phyloP scores from a whole-genome alignment of 2,888 invertebrate genomes.

The Catonia carolina region DNA sequence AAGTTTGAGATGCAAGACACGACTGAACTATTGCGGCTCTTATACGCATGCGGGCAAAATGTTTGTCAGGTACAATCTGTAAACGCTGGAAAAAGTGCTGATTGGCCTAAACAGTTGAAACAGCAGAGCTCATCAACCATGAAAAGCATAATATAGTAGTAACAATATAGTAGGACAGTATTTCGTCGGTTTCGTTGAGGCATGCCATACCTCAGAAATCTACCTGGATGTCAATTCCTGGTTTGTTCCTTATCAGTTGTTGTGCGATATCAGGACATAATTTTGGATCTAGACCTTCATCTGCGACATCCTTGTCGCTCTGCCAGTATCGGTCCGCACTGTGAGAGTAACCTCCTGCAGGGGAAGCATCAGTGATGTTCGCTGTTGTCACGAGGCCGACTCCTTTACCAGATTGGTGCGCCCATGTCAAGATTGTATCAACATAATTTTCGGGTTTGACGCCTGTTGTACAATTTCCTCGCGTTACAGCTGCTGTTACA shows the following conservation, averaged over 20 bases:
- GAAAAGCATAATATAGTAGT: no score
- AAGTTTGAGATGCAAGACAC: no score
- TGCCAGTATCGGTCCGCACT: conserved; percentile 67
- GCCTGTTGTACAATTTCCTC: conserved; percentile 59
- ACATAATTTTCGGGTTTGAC: conserved; percentile 51
- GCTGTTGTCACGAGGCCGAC: conserved; percentile 44
- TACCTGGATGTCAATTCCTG: conserved; percentile 63
- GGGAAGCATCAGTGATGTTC: conserved; percentile 68
- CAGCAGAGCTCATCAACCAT: no score
- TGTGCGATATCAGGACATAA: conserved; percentile 63
- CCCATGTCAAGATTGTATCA: conserved; percentile 62
- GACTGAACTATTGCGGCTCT: no score
- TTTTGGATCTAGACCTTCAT: conserved; percentile 34
- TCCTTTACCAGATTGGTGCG: conserved; percentile 66
- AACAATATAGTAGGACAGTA: no score
- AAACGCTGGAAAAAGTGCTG: no score
- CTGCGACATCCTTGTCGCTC: conserved; percentile 53
- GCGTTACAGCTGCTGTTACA: conserved; percentile 59
- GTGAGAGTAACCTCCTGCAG: conserved; percentile 66
- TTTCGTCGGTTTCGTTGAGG: no score
- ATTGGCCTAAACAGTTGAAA: no score
- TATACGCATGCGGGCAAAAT: no score
- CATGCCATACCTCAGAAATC: conserved; percentile 24
- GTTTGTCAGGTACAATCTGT: no score
- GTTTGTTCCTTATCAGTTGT: conserved; percentile 58